A percentile compares a stretch with the other conserved stretches of the same genome.
Conservation (phyloP, 2,888 invertebrate species). For the Helobdella robusta region DNA sequence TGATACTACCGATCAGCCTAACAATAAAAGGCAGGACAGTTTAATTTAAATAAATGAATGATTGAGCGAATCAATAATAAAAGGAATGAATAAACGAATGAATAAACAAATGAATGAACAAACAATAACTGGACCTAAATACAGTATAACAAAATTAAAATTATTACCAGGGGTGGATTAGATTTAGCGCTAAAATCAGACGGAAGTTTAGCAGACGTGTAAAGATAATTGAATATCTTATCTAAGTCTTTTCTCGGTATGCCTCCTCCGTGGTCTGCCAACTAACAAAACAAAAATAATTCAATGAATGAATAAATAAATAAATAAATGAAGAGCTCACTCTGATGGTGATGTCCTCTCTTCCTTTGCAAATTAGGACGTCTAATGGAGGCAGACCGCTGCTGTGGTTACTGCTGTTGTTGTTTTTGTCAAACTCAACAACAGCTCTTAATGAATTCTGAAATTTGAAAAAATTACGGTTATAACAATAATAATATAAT, state of each 20-base stretch:
- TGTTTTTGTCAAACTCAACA: conserved; percentile 70
- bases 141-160: too few relatives aligned
- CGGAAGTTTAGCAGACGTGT: conserved; percentile 85
- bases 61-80: too few relatives aligned
- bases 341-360: conserved; percentile 93
- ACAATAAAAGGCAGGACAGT: too few relatives aligned
- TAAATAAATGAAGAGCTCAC: too few relatives aligned
- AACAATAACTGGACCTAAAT: too few relatives aligned
- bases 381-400: conserved; percentile 76
- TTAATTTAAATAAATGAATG: too few relatives aligned
- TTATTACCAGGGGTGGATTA: conserved; percentile 58
- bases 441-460: conserved; percentile 92
- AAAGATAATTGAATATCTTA: conserved; percentile 96
- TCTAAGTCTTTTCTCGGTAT: conserved; percentile 68
- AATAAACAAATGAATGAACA: too few relatives aligned
- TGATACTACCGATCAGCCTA: too few relatives aligned
- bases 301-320: background rate
- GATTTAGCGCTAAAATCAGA: conserved; percentile 52
- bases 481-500: background rate
- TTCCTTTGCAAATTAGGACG: conserved; percentile 74
- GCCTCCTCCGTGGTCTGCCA: conserved; percentile 91
- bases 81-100: too few relatives aligned
- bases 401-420: too few relatives aligned
- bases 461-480: background rate
- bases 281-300: conserved; percentile 48